Evolutionary conservation across 2,113 vertebrate species (phyloP), one percentile per base, ranked within the genome.

Genomic region (Mastomys natalensis): DNA sequence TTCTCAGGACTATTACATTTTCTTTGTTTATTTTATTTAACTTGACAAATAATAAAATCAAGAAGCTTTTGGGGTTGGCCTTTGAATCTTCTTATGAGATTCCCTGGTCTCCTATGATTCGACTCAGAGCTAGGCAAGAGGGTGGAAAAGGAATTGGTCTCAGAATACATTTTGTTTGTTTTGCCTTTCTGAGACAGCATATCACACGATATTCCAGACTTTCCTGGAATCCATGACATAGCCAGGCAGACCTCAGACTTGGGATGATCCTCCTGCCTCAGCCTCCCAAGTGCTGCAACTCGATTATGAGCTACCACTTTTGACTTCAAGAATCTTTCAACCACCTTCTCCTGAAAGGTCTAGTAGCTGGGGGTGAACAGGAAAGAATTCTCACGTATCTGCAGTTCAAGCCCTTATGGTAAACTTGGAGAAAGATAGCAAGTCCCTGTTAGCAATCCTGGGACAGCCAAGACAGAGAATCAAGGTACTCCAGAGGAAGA

Each of bases 51-150:
- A 66, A 95, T 84, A 43, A 26, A 7, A 85, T 55, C 81, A 84
- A 48, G 89, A 77, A 51, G 64, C 31, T 87, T 85, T 96, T 66
- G 78, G 55, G 60, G 85, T 93, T 90, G 43, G 21, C 15, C 19
- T 96, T 90, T 93, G n/a, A 90, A 93, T 68, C 5, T 87, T 89
- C 43, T 90, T 86, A 53, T 86, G 45, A 73, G 31, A 94, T 26
- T 94, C 48, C 37, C 13, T n/a, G 72, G 5, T 86, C 80, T 92
- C 29, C 40, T 70, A 76, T 55, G 51, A 31, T 24, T 89, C 37
- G 62, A 87, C 17, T 88, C 81, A 93, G 31, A 81, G 68, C 26
- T 60, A 77, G 87, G 51, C 74, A 48, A 76, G 29, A 40, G 24
- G 62, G 48, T 3, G 31, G 74, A 62, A 4, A 40, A 70, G 10